Evolutionary conservation across 2,888 invertebrate species (phyloP).

Genomic region (Plutella xylostella): DNA sequence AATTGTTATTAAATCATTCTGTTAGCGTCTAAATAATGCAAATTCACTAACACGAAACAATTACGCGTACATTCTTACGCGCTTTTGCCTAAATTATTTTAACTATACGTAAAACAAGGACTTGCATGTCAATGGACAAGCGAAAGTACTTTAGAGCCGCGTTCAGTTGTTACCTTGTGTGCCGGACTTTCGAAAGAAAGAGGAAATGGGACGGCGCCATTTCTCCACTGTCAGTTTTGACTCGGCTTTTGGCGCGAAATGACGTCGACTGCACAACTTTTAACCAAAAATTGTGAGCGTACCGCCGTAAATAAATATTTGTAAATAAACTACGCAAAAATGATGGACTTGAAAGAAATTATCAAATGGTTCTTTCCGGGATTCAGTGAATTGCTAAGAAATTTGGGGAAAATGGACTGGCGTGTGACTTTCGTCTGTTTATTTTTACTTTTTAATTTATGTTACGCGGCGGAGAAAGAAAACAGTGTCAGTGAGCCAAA

Average conservation of each 20-base stretch:
- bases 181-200: conserved; percentile 35
- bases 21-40: no score
- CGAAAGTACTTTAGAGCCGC: conserved; percentile 28
- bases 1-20: no score
- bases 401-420: conserved; percentile 28
- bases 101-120: conserved; percentile 24
- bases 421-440: conserved; percentile 34
- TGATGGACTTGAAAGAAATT: conserved; percentile 60
- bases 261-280: conserved; percentile 24
- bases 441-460: conserved; percentile 43
- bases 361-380: conserved; percentile 64
- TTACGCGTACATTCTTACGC: neutral
- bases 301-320: conserved; percentile 15
- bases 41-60: neutral
- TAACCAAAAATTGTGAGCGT: conserved; percentile 11
- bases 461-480: conserved; percentile 29
- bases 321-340: conserved; percentile 24
- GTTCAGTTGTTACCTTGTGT: conserved; percentile 19
- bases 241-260: conserved; percentile 32
- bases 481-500: conserved; percentile 26
- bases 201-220: conserved; percentile 38
- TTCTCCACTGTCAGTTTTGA: conserved; percentile 31
- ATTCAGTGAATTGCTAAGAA: conserved; percentile 43
- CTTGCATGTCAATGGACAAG: conserved; percentile 36
- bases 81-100: neutral